phyloP scores from a whole-genome alignment of 1,140 invertebrate genomes.

The Babylonia areolata region DNA sequence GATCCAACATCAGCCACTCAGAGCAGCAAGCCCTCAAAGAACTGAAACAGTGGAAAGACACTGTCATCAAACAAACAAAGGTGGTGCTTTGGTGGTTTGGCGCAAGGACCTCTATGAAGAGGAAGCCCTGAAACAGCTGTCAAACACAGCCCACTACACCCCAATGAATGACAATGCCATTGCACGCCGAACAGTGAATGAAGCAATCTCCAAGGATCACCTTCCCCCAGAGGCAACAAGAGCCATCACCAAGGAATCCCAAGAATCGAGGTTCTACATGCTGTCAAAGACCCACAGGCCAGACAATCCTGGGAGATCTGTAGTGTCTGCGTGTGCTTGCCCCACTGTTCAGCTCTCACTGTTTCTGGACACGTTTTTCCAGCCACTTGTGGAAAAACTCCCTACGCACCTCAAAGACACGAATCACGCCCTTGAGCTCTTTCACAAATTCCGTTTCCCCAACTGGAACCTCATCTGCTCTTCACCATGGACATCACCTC shows the following conservation, averaged over 20 bases:
- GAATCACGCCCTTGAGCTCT: background rate
- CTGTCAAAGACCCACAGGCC: slow-evolving; percentile 7
- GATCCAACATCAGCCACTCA: background rate
- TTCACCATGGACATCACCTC: background rate
- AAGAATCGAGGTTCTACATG: background rate
- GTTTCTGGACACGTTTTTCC: background rate
- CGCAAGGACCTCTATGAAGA: background rate
- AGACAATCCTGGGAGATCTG: slow-evolving; percentile 8
- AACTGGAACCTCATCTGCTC: background rate
- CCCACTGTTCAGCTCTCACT: background rate
- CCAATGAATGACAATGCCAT: background rate
- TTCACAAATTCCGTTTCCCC: background rate
- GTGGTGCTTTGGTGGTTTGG: background rate
- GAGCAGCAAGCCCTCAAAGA: slow-evolving; percentile 11
- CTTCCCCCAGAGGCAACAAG: background rate
- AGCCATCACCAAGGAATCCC: background rate
- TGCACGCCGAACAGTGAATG: background rate
- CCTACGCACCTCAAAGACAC: slow-evolving; percentile 10
- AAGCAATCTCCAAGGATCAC: background rate
- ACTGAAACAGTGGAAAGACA: background rate
- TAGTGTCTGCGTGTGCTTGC: slow-evolving; percentile 4
- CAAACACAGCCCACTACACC: background rate
- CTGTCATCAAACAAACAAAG: slow-evolving; percentile 16
- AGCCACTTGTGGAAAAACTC: background rate
- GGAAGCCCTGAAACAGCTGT: background rate